Evolutionary conservation across 2,888 invertebrate genomes (phyloP).

Genomic region (Plebejus melissa): DNA sequence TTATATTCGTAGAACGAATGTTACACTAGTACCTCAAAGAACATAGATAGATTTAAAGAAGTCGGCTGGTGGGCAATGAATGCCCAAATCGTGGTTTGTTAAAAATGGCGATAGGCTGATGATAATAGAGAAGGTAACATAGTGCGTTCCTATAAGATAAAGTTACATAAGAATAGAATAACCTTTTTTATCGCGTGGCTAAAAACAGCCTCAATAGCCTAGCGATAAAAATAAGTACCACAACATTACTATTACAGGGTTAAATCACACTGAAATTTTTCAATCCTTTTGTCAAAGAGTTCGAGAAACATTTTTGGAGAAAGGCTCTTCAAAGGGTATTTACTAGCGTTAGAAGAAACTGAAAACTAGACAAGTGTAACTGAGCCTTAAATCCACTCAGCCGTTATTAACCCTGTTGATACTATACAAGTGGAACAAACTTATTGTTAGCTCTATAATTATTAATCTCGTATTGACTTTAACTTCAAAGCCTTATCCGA

Average conservation of each 20-base stretch:
- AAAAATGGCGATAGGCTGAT: background rate
- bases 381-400: background rate
- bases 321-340: background rate
- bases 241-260: background rate
- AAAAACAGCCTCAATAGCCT: background rate
- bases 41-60: background rate
- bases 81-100: background rate
- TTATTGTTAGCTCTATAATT: conserved; percentile 18
- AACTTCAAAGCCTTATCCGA: conserved; percentile 19
- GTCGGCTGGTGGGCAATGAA: background rate
- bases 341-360: background rate
- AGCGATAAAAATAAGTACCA: conserved; percentile 6
- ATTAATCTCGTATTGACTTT: conserved; percentile 22
- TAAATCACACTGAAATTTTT: background rate
- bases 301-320: background rate
- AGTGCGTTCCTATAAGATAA: background rate
- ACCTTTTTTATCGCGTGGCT: background rate
- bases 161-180: background rate
- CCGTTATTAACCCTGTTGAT: background rate
- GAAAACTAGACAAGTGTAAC: background rate
- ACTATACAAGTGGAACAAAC: conserved; percentile 10
- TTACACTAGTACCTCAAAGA: background rate
- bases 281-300: background rate
- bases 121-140: background rate
- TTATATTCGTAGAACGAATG: background rate